Evolutionary conservation across 2,113 vertebrate genomes (phyloP).

Genomic region (Malurus elegans): DNA sequence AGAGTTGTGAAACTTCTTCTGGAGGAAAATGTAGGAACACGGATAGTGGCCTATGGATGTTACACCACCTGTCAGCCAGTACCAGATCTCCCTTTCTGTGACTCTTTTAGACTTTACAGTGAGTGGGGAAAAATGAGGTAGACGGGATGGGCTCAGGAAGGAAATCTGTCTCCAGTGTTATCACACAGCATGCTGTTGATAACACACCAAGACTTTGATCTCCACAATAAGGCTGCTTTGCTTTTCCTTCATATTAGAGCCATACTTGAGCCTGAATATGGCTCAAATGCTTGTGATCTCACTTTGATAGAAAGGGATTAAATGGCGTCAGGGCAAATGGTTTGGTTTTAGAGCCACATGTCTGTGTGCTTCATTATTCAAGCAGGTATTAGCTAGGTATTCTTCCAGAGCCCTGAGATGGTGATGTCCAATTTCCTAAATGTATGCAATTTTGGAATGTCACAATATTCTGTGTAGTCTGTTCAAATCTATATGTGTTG

Average conservation of each 20-base stretch:
- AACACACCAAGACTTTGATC: background rate
- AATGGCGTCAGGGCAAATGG: background rate
- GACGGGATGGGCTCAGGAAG: background rate
- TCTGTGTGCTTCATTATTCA: background rate
- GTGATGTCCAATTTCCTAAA: background rate
- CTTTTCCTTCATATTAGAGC: background rate
- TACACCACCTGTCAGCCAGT: background rate
- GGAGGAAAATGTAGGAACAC: background rate
- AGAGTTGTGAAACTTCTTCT: background rate
- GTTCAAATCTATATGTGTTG: background rate
- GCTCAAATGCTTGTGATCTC: background rate
- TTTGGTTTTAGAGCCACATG: background rate
- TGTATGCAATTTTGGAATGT: background rate
- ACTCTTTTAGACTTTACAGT: background rate
- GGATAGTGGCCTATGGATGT: background rate
- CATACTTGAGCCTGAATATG: background rate
- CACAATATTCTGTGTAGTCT: background rate
- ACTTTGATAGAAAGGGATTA: background rate
- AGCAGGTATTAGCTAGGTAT: background rate
- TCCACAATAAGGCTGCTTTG: background rate
- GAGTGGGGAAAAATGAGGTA: background rate
- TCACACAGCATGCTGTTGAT: background rate
- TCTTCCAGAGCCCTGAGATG: background rate
- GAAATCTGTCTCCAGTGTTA: background rate
- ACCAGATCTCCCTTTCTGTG: background rate